Evolutionary conservation across 2,888 invertebrate species (phyloP), one percentile per base, ranked within the genome.

Genomic region (Lamellibrachia columna): DNA sequence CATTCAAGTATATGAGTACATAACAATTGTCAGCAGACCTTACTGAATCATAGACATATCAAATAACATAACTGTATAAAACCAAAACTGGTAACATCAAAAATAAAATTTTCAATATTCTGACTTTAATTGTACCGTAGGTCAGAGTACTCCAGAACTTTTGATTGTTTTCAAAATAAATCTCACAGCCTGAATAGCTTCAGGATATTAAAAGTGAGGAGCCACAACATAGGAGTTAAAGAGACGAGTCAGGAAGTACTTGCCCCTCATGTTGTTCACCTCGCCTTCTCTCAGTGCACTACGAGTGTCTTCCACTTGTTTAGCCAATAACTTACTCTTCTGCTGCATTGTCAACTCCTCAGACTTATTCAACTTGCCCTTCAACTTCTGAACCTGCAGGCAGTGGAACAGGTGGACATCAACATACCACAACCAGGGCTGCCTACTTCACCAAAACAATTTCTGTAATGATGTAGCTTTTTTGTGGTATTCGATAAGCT

Each of bases 301-400:
- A 60, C 95, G 94, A 91, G 95, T 95, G 90, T 95, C 94, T n/a
- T 95, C 95, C 15, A 95, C 94, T 93, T 95, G 95, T 93, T 96
- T 95, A 55, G 95, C 95, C 55, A 96, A 93, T 53, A 95, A 94
- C 52, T 95, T 93, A 94, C 96, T 95, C 93, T 96, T 96, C 92
- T 95, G 94, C 90, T 93, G 94, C 92, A 96, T 94, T 7, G 95
- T 94, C 91, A 95, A 94, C 91, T 95, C 93, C 94, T 96, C 96
- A 9, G 95, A 94, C 28, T 94, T 93, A 90, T 94, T 95, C 91
- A 96, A 93, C 93, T 95, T 95, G 93, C 95, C 95, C 92, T 95
- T 95, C 93, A 95, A 94, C 93, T 95, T 94, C 8, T 94, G 94
- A 53, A 96, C 95, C 96, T 96, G 94, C 8, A 93, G 93, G 92